These are phyloP conservation scores for Lamellibrachia luymesi DNA, from an alignment of 1,140 invertebrate genomes.

Conservation along the genomic window DNA sequence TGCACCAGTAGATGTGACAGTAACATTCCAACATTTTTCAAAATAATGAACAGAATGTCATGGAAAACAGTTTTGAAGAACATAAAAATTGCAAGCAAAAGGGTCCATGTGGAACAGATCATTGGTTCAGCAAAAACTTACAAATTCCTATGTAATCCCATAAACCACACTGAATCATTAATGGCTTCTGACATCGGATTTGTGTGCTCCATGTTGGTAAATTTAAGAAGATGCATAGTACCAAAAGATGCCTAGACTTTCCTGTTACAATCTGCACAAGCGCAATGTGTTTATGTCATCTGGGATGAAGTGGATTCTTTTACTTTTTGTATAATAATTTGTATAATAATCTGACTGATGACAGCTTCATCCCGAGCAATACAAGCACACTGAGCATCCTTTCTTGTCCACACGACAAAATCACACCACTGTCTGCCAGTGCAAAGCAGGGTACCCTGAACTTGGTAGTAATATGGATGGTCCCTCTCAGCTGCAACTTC, in stretches of 20 bases:
- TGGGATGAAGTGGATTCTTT: background rate
- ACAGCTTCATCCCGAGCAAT: too few relatives aligned
- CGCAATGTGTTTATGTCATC: background rate
- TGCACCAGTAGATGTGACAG: conserved; percentile 25
- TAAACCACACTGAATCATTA: conserved; percentile 17
- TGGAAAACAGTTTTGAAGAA: conserved; percentile 26
- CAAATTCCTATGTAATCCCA: conserved; percentile 21
- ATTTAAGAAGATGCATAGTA: conserved; percentile 22
- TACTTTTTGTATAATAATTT: background rate
- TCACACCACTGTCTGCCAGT: conserved; percentile 26
- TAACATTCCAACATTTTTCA: conserved; percentile 31
- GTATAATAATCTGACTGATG: too few relatives aligned
- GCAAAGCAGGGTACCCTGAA: conserved; percentile 30
- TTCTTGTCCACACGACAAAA: conserved; percentile 21
- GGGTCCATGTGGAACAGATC: conserved; percentile 33
- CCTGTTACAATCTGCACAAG: background rate
- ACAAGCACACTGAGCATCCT: too few relatives aligned
- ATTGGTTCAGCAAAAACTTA: conserved; percentile 30
- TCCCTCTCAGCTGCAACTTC: conserved; percentile 25
- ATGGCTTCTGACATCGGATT: conserved; percentile 23
- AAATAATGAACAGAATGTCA: conserved; percentile 29
- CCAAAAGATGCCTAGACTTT: conserved; percentile 12
- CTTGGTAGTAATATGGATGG: conserved; percentile 29
- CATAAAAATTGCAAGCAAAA: conserved; percentile 27
- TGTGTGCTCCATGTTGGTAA: conserved; percentile 21